Evolutionary conservation across 1,140 invertebrate genomes (phyloP), one percentile per base, ranked within the genome.

Genomic region (Steinernema feltiae): DNA sequence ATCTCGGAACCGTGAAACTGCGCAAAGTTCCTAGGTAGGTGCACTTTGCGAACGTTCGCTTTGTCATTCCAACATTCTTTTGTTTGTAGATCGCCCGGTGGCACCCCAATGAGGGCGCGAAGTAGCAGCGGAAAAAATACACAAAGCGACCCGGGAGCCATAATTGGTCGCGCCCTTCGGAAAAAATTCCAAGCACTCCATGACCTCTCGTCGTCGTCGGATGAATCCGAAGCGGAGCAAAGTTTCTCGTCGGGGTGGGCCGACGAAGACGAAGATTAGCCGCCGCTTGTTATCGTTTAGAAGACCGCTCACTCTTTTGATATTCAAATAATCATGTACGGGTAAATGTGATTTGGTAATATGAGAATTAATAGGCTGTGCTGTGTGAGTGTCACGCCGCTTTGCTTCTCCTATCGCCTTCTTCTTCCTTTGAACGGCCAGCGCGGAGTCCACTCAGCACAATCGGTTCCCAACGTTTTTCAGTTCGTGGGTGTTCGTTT

Each of bases 101-200:
- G 53, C 53, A 63, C 53, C 15, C 53, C 53, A 7, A 63, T 63
- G 53, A 15, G 53, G 24, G 24, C 53, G 3, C 12, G 15, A 27
- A n/a, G 15, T 27, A 17, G 3, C 12, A 63, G 53, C 24, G 15
- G 15, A 3, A 63, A 63, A n/a, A 63, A 63, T 27, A 27, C 15
- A 63, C 53, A 63, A 63, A 63, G 53, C 53, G 53, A 63, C 53
- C 53, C 53, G 12, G 53, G 53, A 27, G 53, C 53, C 2, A 3
- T 63, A 63, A 63, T 63, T 63, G 53, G 15, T 17, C 53, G 53
- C 15, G 53, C 53, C 53, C 53, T 63, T 21, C 53, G 53, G 7
- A 3, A 63, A 27, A 63, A 63, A 21, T 63, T 63, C 24, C 53
- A 63, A 46, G 41, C 41, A 12, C 3, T 63, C 15, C 53, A 63